Evolutionary conservation across 1,140 invertebrate species (phyloP).

Genomic region (Lasaia peninsularis): DNA sequence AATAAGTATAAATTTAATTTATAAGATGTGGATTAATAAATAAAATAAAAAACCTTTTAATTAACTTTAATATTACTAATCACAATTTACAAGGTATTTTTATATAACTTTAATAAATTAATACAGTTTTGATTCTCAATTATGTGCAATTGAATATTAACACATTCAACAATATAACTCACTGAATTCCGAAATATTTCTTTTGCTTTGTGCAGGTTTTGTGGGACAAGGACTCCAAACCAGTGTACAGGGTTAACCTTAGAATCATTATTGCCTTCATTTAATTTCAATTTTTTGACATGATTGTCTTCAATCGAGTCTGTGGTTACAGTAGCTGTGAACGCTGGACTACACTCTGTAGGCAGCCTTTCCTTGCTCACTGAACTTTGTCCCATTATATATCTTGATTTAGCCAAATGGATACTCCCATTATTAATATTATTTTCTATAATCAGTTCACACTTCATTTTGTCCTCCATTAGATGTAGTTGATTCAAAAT

Average conservation of each 20-base stretch:
- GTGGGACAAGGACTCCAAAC: constrained; percentile 87
- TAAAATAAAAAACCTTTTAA: too few species aligned
- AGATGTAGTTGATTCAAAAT: constrained; percentile 80
- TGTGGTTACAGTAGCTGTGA: constrained; percentile 75
- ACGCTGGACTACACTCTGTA: constrained; percentile 78
- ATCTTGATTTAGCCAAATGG: constrained; percentile 84
- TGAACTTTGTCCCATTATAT: constrained; percentile 83
- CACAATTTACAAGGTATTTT: constrained; percentile 9
- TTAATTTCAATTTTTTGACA: constrained; percentile 53
- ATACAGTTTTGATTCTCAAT: constrained; percentile 66
- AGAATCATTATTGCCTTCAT: constrained; percentile 61
- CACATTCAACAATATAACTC: constrained; percentile 79
- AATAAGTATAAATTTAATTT: too few species aligned
- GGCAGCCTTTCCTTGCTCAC: constrained; percentile 83
- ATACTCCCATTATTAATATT: constrained; percentile 80
- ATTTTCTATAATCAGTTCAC: constrained; percentile 82
- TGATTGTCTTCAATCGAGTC: constrained; percentile 56
- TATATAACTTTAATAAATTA: constrained; percentile 52
- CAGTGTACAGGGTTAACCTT: constrained; percentile 83
- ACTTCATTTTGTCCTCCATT: constrained; percentile 82
- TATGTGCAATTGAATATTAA: constrained; percentile 81
- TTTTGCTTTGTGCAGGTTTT: constrained; percentile 83
- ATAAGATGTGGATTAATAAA: too few species aligned
- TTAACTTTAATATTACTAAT: background rate
- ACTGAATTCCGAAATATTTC: constrained; percentile 81